A percentile compares a stretch with the other conserved stretches of the same genome.
Conservation (phyloP, 2,113 vertebrate species). For the Brachypodius melanocephalos region DNA sequence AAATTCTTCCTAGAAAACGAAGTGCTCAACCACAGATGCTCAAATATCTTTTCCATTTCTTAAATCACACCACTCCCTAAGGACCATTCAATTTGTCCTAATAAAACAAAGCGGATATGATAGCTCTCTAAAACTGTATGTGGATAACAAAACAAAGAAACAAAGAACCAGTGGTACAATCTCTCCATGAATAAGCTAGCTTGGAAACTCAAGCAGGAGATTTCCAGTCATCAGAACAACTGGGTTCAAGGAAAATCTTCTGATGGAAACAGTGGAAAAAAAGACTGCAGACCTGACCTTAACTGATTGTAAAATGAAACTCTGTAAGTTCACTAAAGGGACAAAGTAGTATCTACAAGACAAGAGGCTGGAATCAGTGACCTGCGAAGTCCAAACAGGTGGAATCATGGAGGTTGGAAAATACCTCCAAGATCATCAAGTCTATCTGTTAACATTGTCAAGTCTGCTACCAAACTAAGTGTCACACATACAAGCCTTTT, state of each 20-base stretch:
- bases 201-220: neutral
- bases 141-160: neutral
- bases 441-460: neutral
- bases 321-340: neutral
- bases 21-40: neutral
- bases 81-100: neutral
- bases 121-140: neutral
- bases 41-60: neutral
- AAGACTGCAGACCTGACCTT: neutral
- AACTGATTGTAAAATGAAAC: neutral
- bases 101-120: neutral
- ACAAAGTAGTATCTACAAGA: neutral
- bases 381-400: neutral
- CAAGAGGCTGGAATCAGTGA: neutral
- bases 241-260: neutral
- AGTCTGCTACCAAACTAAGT: neutral
- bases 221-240: neutral
- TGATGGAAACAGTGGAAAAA: neutral
- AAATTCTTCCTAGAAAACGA: neutral
- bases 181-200: neutral
- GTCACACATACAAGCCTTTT: neutral
- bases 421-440: neutral
- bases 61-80: neutral
- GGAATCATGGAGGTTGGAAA: neutral
- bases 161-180: neutral